Evolutionary conservation across 2,797 vertebrate genomes (phyloP).

Genomic region (Sus cebifrons): DNA sequence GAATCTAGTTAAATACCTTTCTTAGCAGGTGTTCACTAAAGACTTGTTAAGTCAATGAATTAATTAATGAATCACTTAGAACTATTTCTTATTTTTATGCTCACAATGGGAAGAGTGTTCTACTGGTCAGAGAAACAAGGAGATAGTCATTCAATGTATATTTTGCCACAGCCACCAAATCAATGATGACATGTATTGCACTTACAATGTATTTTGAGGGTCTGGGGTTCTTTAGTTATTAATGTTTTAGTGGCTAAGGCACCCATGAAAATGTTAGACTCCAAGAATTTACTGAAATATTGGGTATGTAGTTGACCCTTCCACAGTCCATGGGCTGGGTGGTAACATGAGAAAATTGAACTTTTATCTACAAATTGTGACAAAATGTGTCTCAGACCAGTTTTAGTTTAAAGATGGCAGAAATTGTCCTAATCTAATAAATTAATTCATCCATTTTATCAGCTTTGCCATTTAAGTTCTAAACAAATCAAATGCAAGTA

Average conservation of each 20-base stretch:
- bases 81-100: not conserved
- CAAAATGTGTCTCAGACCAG: not conserved
- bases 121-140: not conserved
- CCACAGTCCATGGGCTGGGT: not conserved
- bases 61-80: not conserved
- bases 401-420: not conserved
- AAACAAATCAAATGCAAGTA: not conserved
- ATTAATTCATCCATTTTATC: not conserved
- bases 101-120: not conserved
- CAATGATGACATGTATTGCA: not conserved
- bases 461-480: constrained; percentile 10
- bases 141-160: not conserved
- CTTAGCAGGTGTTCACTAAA: not conserved
- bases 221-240: not conserved
- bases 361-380: not conserved
- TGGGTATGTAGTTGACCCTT: not conserved
- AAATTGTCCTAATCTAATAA: constrained; percentile 6
- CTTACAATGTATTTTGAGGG: not conserved
- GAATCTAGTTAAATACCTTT: not conserved
- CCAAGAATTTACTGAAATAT: constrained; percentile 3
- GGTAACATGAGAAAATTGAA: not conserved
- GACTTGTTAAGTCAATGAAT: not conserved
- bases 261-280: not conserved
- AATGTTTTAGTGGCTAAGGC: not conserved
- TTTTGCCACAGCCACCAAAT: not conserved